phyloP scores from a whole-genome alignment of 1,140 invertebrate genomes.

The Bombyx mori region ASM3026992v2 NC_085131.1:3468001-3468500 shows the following conservation, averaged over 20 bases:
- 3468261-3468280: not conserved
- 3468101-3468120: constrained; percentile 81
- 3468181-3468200: no score
- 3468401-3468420: no score
- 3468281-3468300: not conserved
- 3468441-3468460: no score
- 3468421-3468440: no score
- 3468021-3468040: constrained; percentile 87
- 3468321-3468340: not conserved
- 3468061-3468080: constrained; percentile 75
- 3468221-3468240: no score
- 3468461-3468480: no score
- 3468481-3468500: no score
- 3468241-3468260: no score
- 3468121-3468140: constrained; percentile 82
- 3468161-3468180: constrained; percentile 79
- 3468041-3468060: constrained; percentile 84
- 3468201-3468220: no score
- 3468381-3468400: no score
- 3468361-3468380: no score
- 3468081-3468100: constrained; percentile 79
- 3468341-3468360: not conserved
- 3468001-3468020: constrained; percentile 79
- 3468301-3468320: not conserved
- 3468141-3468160: constrained; percentile 78